Percentiles rank a stretch among this genome's conserved stretches.
Evolutionary conservation across 2,797 vertebrate genomes (phyloP).

Genomic region (Anableps anableps): DNA sequence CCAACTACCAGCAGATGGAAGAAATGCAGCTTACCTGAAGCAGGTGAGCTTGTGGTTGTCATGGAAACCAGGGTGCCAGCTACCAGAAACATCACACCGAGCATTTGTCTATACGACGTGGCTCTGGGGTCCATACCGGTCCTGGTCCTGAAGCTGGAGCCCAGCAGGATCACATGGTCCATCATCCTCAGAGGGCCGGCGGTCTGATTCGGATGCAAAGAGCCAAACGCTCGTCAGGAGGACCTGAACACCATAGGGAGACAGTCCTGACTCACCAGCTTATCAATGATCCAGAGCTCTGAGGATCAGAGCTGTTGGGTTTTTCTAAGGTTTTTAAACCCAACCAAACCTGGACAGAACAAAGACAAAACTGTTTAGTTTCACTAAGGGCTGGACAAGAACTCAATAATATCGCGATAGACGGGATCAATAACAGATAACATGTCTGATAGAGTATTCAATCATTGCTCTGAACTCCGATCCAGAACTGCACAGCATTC

Average conservation of each 20-base stretch:
- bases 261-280: neutral
- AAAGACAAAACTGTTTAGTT: neutral
- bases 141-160: constrained; percentile 20
- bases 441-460: too few species aligned
- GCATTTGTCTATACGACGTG: constrained; percentile 27
- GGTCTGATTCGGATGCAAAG: constrained; percentile 11
- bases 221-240: constrained; percentile 45
- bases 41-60: constrained; percentile 66
- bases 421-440: too few species aligned
- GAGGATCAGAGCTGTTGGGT: too few species aligned
- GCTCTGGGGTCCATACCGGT: constrained; percentile 52
- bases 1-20: neutral
- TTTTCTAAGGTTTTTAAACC: too few species aligned
- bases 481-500: too few species aligned
- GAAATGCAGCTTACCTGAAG: constrained; percentile 65
- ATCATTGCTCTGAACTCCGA: too few species aligned
- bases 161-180: constrained; percentile 56
- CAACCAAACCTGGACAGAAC: too few species aligned
- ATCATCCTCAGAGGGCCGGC: constrained; percentile 51
- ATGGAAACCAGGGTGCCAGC: constrained; percentile 63
- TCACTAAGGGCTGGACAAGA: too few species aligned
- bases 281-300: neutral
- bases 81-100: constrained; percentile 58
- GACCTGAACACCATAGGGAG: constrained; percentile 47
- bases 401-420: too few species aligned